Evolutionary conservation across 1,140 invertebrate genomes (phyloP), one percentile per base, ranked within the genome.

Genomic region (Drosophila grimshawi): DNA sequence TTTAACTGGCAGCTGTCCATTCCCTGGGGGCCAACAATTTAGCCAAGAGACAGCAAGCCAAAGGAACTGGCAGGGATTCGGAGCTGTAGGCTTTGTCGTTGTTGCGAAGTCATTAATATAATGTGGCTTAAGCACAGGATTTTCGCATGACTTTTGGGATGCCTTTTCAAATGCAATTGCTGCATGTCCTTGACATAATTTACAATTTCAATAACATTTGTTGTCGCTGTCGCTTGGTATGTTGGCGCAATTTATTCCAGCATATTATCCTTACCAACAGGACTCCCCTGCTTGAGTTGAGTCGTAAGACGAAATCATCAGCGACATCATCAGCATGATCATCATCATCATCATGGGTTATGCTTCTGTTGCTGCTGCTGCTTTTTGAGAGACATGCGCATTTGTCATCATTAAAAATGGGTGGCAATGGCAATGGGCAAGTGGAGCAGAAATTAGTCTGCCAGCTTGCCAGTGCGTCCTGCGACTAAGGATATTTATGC

Each of bases 131-230:
- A 68, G 69, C 62, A 43, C 37, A 46, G 62, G 53, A 72, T 59
- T 66, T 59, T 66, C 69, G 62, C 69, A 66, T 66, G 53, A 46
- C 53, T 41, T 32, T 59, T 37, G 51, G 64, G 52, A 69, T 61
- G n/a, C 27, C 11, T 33, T 33, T 49, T 43, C 51, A 48, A 65
- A 39, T 67, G 72, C 66, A 70, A 70, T 75, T 70, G 72, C 60
- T 43, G 68, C 69, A 66, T 78, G 86, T 90, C 86, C 85, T 90
- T 90, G 85, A 90, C 86, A 88, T 90, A 70, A 90, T 88, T 88
- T 88, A 88, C 85, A 89, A 85, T 88, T 88, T 88, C 86, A 85
- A 90, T 88, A 88, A 78, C 70, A 80, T 75, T 80, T 59, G 19
- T 49, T 32, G 41, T 51, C 51, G 56, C 8, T 55, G 49, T 52